Base-by-base conservation (phyloP, 2,888 invertebrate genomes). In the Cataglyphis rosenhaueri region DNA sequence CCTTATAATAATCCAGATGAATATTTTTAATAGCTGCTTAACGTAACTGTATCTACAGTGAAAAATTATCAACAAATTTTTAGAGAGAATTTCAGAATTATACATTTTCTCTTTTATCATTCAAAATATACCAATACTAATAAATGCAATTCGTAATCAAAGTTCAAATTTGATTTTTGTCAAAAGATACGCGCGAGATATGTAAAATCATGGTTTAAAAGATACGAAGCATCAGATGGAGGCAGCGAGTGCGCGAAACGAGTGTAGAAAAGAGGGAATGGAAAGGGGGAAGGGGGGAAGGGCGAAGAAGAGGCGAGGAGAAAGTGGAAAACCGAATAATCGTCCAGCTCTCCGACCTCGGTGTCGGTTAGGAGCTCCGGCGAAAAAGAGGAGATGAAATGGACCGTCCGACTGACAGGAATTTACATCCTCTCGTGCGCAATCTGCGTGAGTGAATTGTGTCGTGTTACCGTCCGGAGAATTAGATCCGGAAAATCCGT, bases 371-470 rank as follows among this genome's bases (percentile, higher is more conserved):
- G 91, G 87, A 91, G 89, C 86, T 79, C 71, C 83, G 91, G 86
- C 91, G 90, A 90, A 92, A 91, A 89, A 92, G 89, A 91, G 89
- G 90, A 88, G 89, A 88, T 92, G 93, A 93, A 93, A 94, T 93
- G 93, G 92, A 93, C 93, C 92, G 91, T 92, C 92, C 91, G 91
- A 93, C 93, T 92, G 93, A 92, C 93, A 93, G 93, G 93, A 94
- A 94, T 94, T 94, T 93, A 93, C 93, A 93, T 93, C 92, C 93
- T 93, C 91, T 91, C 92, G 91, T 91, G 93, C 92, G 93, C 93
- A 94, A 93, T 94, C 93, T 94, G 93, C 94, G 94, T 94, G 93
- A 94, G 93, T 94, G 94, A 93, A 94, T 94, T 93, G 93, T 94
- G 93, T 93, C 93, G 93, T 92, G 93, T 94, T 94, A 93, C 93